A percentile compares a stretch with the other conserved stretches of the same genome.
These are phyloP conservation scores for Papilio polytes DNA, from an alignment of 1,140 invertebrate species.

Conservation along the genomic window DNA sequence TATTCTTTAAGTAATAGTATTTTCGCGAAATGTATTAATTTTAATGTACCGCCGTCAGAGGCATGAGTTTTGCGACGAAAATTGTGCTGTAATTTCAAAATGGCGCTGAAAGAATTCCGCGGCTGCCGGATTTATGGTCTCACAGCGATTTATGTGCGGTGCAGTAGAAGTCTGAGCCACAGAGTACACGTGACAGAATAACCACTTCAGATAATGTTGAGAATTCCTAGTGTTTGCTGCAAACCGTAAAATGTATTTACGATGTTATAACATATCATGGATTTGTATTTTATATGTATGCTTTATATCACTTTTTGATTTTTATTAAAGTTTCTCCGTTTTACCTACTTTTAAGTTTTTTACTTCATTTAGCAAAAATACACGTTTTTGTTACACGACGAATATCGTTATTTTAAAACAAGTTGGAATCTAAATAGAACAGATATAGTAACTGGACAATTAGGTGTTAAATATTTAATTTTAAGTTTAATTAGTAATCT, in stretches of 20 bases:
- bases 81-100: slow-evolving; percentile 57
- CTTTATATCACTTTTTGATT: too few relatives aligned
- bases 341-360: too few relatives aligned
- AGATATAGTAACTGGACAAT: too few relatives aligned
- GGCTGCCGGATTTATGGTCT: slow-evolving; percentile 49
- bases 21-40: slow-evolving; percentile 39
- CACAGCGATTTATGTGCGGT: slow-evolving; percentile 49
- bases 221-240: not conserved
- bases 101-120: slow-evolving; percentile 56
- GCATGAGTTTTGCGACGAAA: slow-evolving; percentile 41
- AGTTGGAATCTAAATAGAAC: too few relatives aligned
- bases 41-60: slow-evolving; percentile 41
- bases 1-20: slow-evolving; percentile 29
- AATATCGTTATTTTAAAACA: too few relatives aligned
- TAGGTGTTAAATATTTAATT: too few relatives aligned
- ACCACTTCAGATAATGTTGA: not conserved
- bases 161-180: slow-evolving; percentile 19
- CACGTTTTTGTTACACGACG: too few relatives aligned
- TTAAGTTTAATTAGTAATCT: not conserved
- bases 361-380: too few relatives aligned
- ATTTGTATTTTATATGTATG: not conserved
- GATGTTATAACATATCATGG: not conserved
- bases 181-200: slow-evolving; percentile 12
- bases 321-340: too few relatives aligned
- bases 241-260: not conserved